phyloP scores from a whole-genome alignment of 2,888 invertebrate genomes.

The Epirrita christyi region DNA sequence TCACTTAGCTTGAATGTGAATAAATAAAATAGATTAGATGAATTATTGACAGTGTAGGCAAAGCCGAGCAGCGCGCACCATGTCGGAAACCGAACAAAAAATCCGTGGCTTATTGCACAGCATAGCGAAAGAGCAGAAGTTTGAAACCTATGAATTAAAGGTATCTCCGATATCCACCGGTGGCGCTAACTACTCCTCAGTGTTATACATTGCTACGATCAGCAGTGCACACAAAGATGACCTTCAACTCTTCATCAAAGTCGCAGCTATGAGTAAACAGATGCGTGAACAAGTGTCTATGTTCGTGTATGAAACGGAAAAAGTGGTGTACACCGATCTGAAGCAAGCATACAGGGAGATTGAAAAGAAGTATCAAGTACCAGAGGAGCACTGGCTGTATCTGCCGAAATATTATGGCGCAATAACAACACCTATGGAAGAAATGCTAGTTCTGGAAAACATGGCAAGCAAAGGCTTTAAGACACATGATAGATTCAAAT shows the following conservation, averaged over 20 bases:
- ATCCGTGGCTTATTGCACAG: conserved; percentile 19
- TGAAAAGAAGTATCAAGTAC: conserved; percentile 26
- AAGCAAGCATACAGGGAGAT: conserved; percentile 25
- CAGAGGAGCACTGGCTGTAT: conserved; percentile 38
- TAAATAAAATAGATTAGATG: too few relatives aligned
- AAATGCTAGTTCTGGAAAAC: conserved; percentile 54
- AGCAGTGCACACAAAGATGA: conserved; percentile 5
- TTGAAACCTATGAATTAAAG: conserved; percentile 29
- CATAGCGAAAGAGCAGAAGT: conserved; percentile 41
- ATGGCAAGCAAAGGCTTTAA: conserved; percentile 45
- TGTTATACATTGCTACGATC: conserved; percentile 9
- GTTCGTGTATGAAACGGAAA: conserved; percentile 3
- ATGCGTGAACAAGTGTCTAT: conserved; percentile 3
- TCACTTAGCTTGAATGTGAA: too few relatives aligned
- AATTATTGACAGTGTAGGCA: too few relatives aligned
- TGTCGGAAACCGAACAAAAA: background rate
- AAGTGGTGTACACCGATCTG: conserved; percentile 26
- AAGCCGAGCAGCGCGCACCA: background rate
- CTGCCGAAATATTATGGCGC: conserved; percentile 45
- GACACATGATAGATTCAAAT: conserved; percentile 46
- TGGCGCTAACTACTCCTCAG: conserved; percentile 18
- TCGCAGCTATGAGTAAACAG: conserved; percentile 6
- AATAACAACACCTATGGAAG: conserved; percentile 36
- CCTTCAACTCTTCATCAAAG: conserved; percentile 17
- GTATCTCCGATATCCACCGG: conserved; percentile 9